A percentile compares a stretch with the other conserved stretches of the same genome.
Conservation (phyloP, 2,888 invertebrate species). For the Lepidonotus clava region DNA sequence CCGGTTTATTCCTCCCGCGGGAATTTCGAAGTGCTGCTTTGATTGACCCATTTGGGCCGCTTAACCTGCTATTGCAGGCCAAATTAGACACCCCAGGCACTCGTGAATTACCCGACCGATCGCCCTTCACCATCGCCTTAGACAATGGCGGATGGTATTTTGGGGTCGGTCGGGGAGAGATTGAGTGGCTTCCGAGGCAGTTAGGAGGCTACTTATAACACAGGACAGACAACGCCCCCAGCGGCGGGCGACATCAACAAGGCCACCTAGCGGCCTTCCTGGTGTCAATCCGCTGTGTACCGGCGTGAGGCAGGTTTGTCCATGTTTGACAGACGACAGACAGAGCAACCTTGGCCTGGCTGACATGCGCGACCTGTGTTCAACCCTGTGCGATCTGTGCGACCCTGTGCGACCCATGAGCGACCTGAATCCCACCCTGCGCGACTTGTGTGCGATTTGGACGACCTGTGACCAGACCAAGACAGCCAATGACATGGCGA, state of each 20-base stretch:
- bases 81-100: too few species aligned
- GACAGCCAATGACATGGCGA: neutral
- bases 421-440: too few species aligned
- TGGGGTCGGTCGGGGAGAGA: neutral
- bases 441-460: too few species aligned
- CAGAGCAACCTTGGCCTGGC: too few species aligned
- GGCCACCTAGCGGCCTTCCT: neutral
- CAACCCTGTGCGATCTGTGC: neutral
- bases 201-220: neutral
- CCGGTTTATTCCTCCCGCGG: too few species aligned
- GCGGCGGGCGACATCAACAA: neutral
- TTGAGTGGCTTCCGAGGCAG: neutral
- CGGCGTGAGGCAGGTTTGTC: neutral
- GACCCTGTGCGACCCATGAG: neutral
- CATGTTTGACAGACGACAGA: slow-evolving; percentile 1
- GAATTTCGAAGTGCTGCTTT: too few species aligned
- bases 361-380: neutral
- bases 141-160: too few species aligned
- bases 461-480: neutral
- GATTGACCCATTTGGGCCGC: too few species aligned
- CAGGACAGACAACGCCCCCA: neutral
- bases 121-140: too few species aligned
- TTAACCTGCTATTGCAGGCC: too few species aligned
- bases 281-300: neutral
- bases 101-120: too few species aligned